Conservation (phyloP, 1,140 invertebrate species). For the Centruroides vittatus region DNA sequence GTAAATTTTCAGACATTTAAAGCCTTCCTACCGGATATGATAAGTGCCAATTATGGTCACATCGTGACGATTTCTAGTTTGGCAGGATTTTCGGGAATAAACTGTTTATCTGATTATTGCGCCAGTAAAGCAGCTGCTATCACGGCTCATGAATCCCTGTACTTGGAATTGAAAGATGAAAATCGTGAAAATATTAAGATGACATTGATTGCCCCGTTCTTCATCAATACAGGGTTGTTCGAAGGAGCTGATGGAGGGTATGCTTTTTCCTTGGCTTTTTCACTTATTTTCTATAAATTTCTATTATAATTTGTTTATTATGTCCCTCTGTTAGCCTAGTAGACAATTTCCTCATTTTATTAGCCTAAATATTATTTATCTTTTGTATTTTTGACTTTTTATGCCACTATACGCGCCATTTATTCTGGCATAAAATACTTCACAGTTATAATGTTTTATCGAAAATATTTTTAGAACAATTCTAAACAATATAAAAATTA, state of each 20-base stretch:
- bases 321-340: no score
- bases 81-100: slow-evolving; percentile 67
- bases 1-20: slow-evolving; percentile 24
- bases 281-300: no score
- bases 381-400: no score
- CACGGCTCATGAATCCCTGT: slow-evolving; percentile 80
- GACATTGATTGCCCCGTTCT: slow-evolving; percentile 84
- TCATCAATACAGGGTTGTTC: slow-evolving; percentile 93
- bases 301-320: no score
- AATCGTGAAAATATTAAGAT: slow-evolving; percentile 62
- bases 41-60: slow-evolving; percentile 64
- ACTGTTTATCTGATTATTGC: slow-evolving; percentile 86
- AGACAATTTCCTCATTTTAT: no score
- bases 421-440: no score
- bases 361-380: no score
- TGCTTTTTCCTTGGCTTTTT: no score
- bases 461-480: no score
- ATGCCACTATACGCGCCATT: no score
- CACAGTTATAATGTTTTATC: no score
- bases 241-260: slow-evolving; percentile 37
- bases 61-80: slow-evolving; percentile 88
- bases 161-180: slow-evolving; percentile 44
- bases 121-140: slow-evolving; percentile 85
- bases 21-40: slow-evolving; percentile 65
- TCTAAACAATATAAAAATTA: background rate